phyloP scores from a whole-genome alignment of 2,797 vertebrate species.

The Sebastes trivittatus region DNA sequence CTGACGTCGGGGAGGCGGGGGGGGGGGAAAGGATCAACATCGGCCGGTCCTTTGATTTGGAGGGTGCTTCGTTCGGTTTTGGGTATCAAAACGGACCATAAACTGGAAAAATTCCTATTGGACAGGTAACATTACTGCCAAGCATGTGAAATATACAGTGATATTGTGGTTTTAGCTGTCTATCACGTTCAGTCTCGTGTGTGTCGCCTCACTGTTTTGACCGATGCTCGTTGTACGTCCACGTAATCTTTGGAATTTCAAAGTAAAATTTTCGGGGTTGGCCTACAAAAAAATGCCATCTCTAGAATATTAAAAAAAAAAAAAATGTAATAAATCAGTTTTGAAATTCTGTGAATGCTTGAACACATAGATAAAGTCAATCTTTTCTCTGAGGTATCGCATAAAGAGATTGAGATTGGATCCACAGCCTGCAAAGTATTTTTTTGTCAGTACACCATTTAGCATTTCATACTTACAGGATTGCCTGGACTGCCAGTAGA shows the following conservation, averaged over 20 bases:
- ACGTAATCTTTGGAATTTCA: background rate
- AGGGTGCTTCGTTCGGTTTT: too few relatives aligned
- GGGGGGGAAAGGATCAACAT: accelerated
- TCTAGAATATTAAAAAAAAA: background rate
- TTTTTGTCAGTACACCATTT: background rate
- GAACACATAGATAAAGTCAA: background rate
- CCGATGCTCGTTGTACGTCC: too few relatives aligned
- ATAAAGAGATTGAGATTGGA: background rate
- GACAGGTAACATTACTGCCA: too few relatives aligned
- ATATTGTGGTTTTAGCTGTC: too few relatives aligned
- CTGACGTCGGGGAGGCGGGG: too few relatives aligned
- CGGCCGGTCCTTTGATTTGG: too few relatives aligned
- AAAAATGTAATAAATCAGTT: background rate
- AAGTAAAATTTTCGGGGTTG: background rate
- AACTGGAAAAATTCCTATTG: too few relatives aligned
- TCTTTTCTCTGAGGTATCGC: background rate
- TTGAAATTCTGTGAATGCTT: background rate
- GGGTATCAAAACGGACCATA: too few relatives aligned
- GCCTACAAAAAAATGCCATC: too few relatives aligned
- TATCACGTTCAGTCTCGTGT: too few relatives aligned
- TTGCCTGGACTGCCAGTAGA: constrained; percentile 77
- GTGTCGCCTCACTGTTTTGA: too few relatives aligned
- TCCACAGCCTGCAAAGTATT: background rate
- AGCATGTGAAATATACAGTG: too few relatives aligned
- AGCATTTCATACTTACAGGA: constrained; percentile 72